Evolutionary conservation across 2,113 vertebrate species (phyloP), one percentile per base, ranked within the genome.

Genomic region (Porphyrio hochstetteri): DNA sequence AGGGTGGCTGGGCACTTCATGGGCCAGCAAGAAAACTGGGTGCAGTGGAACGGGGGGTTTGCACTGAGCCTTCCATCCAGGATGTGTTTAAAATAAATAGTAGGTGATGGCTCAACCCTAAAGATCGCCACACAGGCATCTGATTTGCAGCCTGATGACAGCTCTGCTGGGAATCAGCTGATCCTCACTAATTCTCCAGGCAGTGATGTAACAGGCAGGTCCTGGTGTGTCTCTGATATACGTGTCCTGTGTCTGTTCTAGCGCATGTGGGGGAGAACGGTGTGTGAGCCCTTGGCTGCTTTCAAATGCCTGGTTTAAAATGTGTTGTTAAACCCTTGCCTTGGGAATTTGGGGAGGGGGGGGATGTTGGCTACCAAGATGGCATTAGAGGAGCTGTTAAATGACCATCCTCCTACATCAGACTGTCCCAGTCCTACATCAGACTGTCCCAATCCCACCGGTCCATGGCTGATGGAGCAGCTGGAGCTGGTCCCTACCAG

Each of bases 381-480:
- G 82, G n/a, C 23, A 6, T 29, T 2, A 4, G 69, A 35, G 56
- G 83, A 11, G 27, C 83, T 23, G 72, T 25, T 4, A 20, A 50
- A 10, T 10, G 1, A 18, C 9, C 10, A 0, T 4, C 28, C 40
- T 3, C 31, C 8, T 27, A 0, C 40, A 0, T 0, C 2, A 75
- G 38, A 6, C 44, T 35, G n/a, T n/a, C n/a, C n/a, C n/a, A n/a
- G n/a, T 3, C 31, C 10, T 25, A 0, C 38, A 0, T 0, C 2
- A 75, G 38, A 6, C 44, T 36, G 60, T 12, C 38, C 61, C 0
- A 16, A 19, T 2, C 9, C 7, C 12, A 46, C 7, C 28, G 29
- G 33, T 12, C 14, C 1, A 7, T 20, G 6, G 15, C 27, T 13
- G 2, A 0, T 2, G 69, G 63, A 33, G 56, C 52, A 50, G 75